Percentiles rank a stretch among this genome's conserved stretches.
Conservation (phyloP, 2,888 invertebrate species). For the Himalopsyche kuldschensis region DNA sequence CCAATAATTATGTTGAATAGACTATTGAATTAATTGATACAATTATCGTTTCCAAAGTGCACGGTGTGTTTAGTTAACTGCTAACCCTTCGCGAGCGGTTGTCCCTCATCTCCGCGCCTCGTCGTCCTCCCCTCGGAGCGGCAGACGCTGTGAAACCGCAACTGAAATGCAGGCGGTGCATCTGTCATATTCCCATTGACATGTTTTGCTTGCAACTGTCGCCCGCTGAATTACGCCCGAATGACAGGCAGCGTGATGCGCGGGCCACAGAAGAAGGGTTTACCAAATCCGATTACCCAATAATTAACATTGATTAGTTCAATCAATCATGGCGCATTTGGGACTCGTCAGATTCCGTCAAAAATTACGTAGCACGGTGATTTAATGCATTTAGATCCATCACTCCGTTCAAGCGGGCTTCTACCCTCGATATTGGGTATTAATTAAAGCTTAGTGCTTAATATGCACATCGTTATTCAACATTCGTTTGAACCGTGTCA, state of each 20-base stretch:
- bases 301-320: not conserved
- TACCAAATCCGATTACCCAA: not conserved
- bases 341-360: not conserved
- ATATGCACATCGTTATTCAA: too few species aligned
- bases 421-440: too few species aligned
- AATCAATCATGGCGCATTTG: not conserved
- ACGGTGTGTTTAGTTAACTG: too few species aligned
- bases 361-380: not conserved
- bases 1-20: too few species aligned
- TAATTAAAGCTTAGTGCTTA: too few species aligned
- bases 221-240: not conserved
- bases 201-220: conserved; percentile 12
- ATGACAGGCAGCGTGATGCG: not conserved
- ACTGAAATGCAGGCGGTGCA: conserved; percentile 20
- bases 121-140: not conserved
- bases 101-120: not conserved
- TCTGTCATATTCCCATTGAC: conserved; percentile 35
- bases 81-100: not conserved
- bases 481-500: too few species aligned
- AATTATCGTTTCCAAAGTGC: too few species aligned
- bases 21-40: too few species aligned
- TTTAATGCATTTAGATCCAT: too few species aligned
- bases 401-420: too few species aligned
- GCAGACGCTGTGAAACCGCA: conserved; percentile 2
- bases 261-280: not conserved